phyloP scores from a whole-genome alignment of 2,113 vertebrate genomes.

The Pedetes capensis region DNA sequence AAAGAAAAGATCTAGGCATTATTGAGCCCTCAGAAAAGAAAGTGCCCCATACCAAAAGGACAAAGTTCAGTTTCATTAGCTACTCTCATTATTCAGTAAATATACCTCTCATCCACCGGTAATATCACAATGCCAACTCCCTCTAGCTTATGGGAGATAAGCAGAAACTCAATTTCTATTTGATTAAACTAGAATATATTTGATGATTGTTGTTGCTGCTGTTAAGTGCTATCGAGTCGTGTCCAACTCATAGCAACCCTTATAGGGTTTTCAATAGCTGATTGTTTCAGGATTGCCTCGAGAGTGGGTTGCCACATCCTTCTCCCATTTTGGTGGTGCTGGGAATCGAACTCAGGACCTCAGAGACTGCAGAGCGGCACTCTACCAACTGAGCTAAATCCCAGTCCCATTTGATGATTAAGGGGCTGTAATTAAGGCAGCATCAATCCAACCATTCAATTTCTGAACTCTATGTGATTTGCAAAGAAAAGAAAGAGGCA shows the following conservation, averaged over 20 bases:
- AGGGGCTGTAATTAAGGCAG: background rate
- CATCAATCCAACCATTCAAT: background rate
- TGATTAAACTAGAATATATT: background rate
- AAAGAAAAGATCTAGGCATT: constrained; percentile 39
- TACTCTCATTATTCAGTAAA: background rate
- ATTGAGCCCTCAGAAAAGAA: background rate
- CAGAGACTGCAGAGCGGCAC: too few relatives aligned
- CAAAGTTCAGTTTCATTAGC: background rate
- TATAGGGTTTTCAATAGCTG: too few relatives aligned
- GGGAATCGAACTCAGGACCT: too few relatives aligned
- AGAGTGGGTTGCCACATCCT: too few relatives aligned
- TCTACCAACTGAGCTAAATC: too few relatives aligned
- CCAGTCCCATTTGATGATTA: background rate
- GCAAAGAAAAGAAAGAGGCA: background rate
- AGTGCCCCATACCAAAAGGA: background rate
- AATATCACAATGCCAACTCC: background rate
- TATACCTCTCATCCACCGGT: background rate
- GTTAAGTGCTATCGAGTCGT: too few relatives aligned
- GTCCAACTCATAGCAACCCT: too few relatives aligned
- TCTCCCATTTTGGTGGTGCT: too few relatives aligned
- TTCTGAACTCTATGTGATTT: constrained; percentile 4
- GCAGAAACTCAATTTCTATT: background rate
- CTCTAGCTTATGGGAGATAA: background rate
- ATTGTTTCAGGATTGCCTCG: too few relatives aligned
- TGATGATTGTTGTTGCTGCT: too few relatives aligned